Evolutionary conservation across 1,140 invertebrate species (phyloP), one percentile per base, ranked within the genome.

Genomic region (Luehdorfia chinensis): DNA sequence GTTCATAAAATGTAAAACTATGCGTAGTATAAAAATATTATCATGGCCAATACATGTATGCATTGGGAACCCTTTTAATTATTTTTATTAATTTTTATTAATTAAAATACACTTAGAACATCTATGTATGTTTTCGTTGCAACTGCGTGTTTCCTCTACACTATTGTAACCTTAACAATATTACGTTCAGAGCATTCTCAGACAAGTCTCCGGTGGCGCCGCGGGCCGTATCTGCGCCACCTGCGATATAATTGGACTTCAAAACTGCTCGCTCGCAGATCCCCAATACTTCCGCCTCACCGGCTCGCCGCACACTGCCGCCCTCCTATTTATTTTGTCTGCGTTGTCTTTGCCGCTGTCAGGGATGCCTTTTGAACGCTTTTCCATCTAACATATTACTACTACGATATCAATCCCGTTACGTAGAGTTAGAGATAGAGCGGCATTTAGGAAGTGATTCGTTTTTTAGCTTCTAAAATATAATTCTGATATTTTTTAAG

Each of bases 171-270:
- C n/a, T n/a, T n/a, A n/a, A n/a, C n/a, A n/a, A n/a, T n/a, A n/a
- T n/a, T 21, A 21, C 6, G 8, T 46, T 39, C 5, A 21, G 36
- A 5, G 8, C 6, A 8, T 11, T 23, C 9, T 30, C 11, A 25
- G 19, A 21, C 19, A 6, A 21, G 37, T 6, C 37, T 25, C 39
- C 34, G 55, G 50, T 55, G 43, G 27, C 39, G 55, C 47, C 59
- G 47, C 30, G 37, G 50, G 52, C 59, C 46, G 19, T 56, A 34
- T 53, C 51, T 56, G 55, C 60, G 51, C 58, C 69, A 70, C 70
- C 71, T 76, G 59, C 74, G 53, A 75, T 86, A 86, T 86, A 86
- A 86, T 86, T 86, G 81, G 64, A 75, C 77, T 86, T 86, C 79
- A 84, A 83, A 86, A 83, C 77, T 80, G 58, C 53, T 62, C 70